Evolutionary conservation across 2,797 vertebrate species (phyloP).

Genomic region (Catostomus latipinnis): DNA sequence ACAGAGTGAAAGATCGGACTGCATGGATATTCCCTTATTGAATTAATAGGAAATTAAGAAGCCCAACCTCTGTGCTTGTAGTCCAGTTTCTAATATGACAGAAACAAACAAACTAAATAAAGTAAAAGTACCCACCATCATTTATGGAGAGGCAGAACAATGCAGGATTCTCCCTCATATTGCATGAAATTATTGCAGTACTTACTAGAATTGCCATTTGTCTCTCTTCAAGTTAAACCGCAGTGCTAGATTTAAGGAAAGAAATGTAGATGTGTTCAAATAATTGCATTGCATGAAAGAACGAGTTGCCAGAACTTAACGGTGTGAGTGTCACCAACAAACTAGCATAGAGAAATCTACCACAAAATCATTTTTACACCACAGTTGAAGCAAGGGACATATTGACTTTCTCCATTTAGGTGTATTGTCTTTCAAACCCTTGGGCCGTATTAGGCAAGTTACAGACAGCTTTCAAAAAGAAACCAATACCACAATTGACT

Average conservation of each 20-base stretch:
- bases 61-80: background rate
- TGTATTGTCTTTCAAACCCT: constrained; percentile 55
- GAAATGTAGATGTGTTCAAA: constrained; percentile 45
- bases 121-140: no score
- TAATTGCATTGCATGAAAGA: constrained; percentile 40
- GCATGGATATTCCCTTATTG: constrained; percentile 16
- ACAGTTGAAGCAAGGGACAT: constrained; percentile 43
- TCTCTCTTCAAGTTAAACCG: constrained; percentile 22
- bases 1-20: constrained; percentile 20
- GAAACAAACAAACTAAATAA: no score
- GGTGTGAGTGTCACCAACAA: constrained; percentile 56
- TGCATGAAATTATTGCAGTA: no score
- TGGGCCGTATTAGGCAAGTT: constrained; percentile 41
- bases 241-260: constrained; percentile 47
- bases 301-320: constrained; percentile 44
- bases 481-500: constrained; percentile 48
- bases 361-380: constrained; percentile 56
- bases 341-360: constrained; percentile 36
- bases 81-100: background rate
- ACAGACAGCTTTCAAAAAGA: constrained; percentile 41
- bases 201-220: background rate
- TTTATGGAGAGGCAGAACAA: no score
- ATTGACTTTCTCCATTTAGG: constrained; percentile 53
- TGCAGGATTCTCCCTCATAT: no score
- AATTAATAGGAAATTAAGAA: constrained; percentile 26